A percentile compares a stretch with the other conserved stretches of the same genome.
phyloP scores from a whole-genome alignment of 2,797 vertebrate species.

The Trichosurus vulpecula region DNA sequence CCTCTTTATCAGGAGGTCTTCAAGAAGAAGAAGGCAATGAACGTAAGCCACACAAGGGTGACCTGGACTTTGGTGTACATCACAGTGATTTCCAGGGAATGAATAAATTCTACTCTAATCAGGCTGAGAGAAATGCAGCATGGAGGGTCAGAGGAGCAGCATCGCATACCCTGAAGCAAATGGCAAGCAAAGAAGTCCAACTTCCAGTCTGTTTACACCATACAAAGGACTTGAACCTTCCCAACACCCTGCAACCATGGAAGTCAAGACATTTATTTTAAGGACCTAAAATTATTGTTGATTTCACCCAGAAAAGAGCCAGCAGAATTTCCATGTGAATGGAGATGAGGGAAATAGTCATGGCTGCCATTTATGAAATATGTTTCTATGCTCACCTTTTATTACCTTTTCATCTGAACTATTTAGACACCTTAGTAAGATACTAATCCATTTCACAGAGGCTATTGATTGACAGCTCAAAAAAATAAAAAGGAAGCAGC shows the following conservation, averaged over 20 bases:
- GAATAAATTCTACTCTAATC: not conserved
- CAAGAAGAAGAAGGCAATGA: not conserved
- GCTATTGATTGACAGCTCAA: not conserved
- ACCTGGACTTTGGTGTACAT: not conserved
- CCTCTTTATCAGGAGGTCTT: not conserved
- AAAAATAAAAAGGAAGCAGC: not conserved
- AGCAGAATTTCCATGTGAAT: not conserved
- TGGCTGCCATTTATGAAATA: not conserved
- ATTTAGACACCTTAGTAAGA: not conserved
- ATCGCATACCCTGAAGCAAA: not conserved
- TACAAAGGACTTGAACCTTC: not conserved
- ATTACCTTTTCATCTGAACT: not conserved
- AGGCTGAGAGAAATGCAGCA: not conserved
- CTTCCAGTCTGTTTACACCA: too few relatives aligned
- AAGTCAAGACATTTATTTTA: not conserved
- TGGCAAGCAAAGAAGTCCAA: not conserved
- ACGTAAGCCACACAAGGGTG: not conserved
- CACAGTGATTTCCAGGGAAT: not conserved
- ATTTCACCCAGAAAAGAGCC: not conserved
- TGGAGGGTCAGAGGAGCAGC: not conserved
- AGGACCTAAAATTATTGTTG: not conserved
- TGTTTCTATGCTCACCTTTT: not conserved
- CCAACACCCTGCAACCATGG: not conserved
- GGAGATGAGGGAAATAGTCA: not conserved
- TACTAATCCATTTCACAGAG: not conserved